These are phyloP conservation scores for Phrynosoma blainvillii DNA, from an alignment of 2,113 vertebrate genomes.

Conservation along the genomic window DNA sequence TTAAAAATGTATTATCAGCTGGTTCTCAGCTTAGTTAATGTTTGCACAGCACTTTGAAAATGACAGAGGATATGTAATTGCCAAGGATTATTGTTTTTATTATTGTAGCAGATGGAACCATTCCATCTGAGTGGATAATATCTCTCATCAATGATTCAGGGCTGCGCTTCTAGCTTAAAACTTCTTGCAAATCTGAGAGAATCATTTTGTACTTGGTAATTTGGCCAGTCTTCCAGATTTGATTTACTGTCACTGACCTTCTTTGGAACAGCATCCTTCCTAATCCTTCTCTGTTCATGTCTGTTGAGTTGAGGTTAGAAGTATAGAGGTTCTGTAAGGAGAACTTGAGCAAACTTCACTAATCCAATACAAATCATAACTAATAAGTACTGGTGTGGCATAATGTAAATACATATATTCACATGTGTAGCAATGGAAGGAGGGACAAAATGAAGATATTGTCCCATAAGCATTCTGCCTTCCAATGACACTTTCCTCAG, in stretches of 20 bases:
- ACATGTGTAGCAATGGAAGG: too few relatives aligned
- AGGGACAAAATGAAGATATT: too few relatives aligned
- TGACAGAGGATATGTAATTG: conserved; percentile 71
- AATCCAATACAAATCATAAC: too few relatives aligned
- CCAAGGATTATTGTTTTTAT: conserved; percentile 77
- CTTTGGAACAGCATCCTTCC: not conserved
- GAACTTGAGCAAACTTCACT: not conserved
- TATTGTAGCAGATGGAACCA: conserved; percentile 78
- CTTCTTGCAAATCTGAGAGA: conserved; percentile 77
- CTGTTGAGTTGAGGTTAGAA: conserved; percentile 14
- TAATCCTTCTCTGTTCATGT: not conserved
- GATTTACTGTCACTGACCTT: conserved; percentile 38
- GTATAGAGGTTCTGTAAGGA: not conserved
- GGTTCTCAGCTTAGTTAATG: conserved; percentile 70
- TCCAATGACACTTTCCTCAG: too few relatives aligned
- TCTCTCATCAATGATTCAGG: conserved; percentile 79
- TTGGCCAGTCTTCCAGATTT: conserved; percentile 62
- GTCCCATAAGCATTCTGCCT: too few relatives aligned
- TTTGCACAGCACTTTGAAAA: conserved; percentile 67
- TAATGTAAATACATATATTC: too few relatives aligned
- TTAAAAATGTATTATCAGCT: conserved; percentile 64
- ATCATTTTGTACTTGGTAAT: conserved; percentile 71
- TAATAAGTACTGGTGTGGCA: too few relatives aligned
- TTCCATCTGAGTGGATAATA: conserved; percentile 79
- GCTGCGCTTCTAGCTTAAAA: conserved; percentile 78